These are phyloP conservation scores for Chaunax sp. DNA, from an alignment of 2,797 vertebrate genomes.

Conservation along the genomic window DNA sequence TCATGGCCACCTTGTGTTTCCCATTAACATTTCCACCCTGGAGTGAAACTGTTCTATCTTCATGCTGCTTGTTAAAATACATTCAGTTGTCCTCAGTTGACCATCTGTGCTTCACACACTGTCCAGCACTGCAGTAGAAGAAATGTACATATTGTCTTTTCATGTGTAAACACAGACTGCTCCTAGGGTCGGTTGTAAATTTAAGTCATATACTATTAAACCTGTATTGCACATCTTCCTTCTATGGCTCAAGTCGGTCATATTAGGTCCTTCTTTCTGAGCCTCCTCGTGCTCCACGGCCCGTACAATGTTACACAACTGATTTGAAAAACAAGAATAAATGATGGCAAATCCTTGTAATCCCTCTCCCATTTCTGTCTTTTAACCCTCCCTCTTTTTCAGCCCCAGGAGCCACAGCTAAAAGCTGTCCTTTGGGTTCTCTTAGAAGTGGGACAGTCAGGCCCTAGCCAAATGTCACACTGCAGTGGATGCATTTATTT, in stretches of 20 bases:
- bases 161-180: constrained; percentile 50
- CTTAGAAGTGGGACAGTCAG: constrained; percentile 67
- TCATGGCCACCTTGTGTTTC: constrained; percentile 63
- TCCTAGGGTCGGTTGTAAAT: constrained; percentile 43
- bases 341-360: constrained; percentile 63
- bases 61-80: constrained; percentile 70
- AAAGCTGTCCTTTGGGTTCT: constrained; percentile 68
- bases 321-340: constrained; percentile 66
- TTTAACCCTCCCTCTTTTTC: constrained; percentile 58
- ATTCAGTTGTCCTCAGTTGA: constrained; percentile 77
- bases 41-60: constrained; percentile 58
- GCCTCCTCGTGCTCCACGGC: constrained; percentile 39
- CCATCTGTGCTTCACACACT: constrained; percentile 46
- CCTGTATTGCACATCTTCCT: constrained; percentile 66
- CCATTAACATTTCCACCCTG: constrained; percentile 62
- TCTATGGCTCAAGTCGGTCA: constrained; percentile 54
- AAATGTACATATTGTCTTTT: constrained; percentile 56
- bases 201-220: constrained; percentile 43
- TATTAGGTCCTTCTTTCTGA: constrained; percentile 36
- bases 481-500: constrained; percentile 65
- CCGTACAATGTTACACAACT: constrained; percentile 52
- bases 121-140: constrained; percentile 41
- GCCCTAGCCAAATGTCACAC: constrained; percentile 75
- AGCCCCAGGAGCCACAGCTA: constrained; percentile 65
- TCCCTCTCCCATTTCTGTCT: constrained; percentile 59